phyloP scores from a whole-genome alignment of 2,888 invertebrate species.

The Calameuta pallipes region DNA sequence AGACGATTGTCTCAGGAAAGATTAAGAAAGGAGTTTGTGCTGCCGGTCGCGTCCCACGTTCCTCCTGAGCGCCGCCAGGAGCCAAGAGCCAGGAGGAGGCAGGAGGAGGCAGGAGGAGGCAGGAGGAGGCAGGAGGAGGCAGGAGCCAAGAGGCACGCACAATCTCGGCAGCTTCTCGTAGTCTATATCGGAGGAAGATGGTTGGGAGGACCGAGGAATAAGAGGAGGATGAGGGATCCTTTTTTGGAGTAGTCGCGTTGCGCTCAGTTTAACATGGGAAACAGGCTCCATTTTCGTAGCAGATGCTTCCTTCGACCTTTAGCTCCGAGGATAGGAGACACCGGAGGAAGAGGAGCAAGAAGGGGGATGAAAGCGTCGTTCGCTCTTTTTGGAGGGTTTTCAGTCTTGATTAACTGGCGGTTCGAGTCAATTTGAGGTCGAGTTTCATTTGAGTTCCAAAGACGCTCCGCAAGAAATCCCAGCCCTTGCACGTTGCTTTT shows the following conservation, averaged over 20 bases:
- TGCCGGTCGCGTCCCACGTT: conserved; percentile 21
- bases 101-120: no score
- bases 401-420: conserved; percentile 58
- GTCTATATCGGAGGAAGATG: not conserved
- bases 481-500: no score
- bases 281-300: conserved; percentile 37
- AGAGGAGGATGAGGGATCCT: conserved; percentile 24
- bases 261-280: conserved; percentile 17
- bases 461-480: not conserved
- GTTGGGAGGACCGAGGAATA: not conserved
- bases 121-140: no score
- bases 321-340: conserved; percentile 29
- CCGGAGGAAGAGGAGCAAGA: conserved; percentile 13
- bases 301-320: conserved; percentile 37
- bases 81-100: no score
- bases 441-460: conserved; percentile 32
- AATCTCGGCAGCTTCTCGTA: not conserved
- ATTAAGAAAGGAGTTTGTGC: conserved; percentile 52
- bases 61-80: conserved; percentile 7
- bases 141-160: no score
- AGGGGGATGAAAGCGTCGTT: not conserved
- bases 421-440: conserved; percentile 51
- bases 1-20: conserved; percentile 60
- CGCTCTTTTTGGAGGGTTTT: conserved; percentile 23
- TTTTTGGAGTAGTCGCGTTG: conserved; percentile 14